Evolutionary conservation across 2,113 vertebrate genomes (phyloP), one percentile per base, ranked within the genome.

Genomic region (Ardeotis arabs): DNA sequence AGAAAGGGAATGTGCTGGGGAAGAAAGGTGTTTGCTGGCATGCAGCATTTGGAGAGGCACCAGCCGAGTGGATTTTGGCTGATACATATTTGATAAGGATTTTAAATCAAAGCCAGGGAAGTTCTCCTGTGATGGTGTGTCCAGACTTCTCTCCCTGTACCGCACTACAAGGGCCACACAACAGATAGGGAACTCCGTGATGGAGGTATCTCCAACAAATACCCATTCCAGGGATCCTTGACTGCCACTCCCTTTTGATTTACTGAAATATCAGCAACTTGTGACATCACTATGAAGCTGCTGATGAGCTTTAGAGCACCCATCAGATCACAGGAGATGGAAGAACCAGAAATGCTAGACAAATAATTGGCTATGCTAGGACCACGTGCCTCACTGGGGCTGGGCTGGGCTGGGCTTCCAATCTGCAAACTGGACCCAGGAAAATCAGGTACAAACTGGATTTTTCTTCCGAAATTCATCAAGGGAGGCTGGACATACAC

Each of bases 311-410:
- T 81, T 6, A 68, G n/a, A 56, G 69, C 39, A 63, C 35, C 47
- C 69, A 33, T 6, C 76, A 82, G 62, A 69, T 7, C 62, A 63
- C 39, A 69, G 41, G 27, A 82, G 84, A 50, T 9, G 35, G 41
- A 76, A 50, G 14, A 76, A 63, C 15, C 31, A 45, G 55, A 31
- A 50, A 49, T 4, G 15, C 29, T 62, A 28, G 67, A 5, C 19
- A 60, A 55, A 24, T 44, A 44, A 44, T 15, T 6, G 41, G 41
- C 41, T 44, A 17, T 73, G 39, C 31, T 11, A 14, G 23, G 31
- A 37, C 39, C 1, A 3, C 0, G 0, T 15, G 19, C 28, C 35
- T 47, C 22, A 13, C 16, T 35, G 35, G 35, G 35, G 35, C 1
- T 1, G 21, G 60, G 20, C 49, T 27, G 14, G 33, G 41, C 22